These are phyloP conservation scores for Etheostoma nigrum DNA, from an alignment of 2,797 vertebrate species.

Conservation along the genomic window DNA sequence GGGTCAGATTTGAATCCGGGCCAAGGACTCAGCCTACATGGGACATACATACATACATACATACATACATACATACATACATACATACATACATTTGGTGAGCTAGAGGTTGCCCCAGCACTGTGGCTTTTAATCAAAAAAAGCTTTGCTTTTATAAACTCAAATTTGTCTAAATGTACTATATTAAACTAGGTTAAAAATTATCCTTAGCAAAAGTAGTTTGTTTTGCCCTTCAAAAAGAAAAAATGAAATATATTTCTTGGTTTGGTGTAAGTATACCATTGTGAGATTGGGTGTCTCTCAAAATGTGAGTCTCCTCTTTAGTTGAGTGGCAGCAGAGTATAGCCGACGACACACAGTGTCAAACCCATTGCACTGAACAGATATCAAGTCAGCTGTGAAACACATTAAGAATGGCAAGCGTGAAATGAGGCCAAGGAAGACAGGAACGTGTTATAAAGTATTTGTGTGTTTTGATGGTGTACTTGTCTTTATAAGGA, in stretches of 20 bases:
- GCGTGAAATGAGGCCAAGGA: slow-evolving; percentile 44
- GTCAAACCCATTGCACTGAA: slow-evolving; percentile 33
- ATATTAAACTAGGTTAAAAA: too few species aligned
- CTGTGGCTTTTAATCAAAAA: not conserved
- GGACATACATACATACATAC: too few species aligned
- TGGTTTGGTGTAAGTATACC: not conserved
- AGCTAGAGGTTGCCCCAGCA: not conserved
- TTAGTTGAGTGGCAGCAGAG: slow-evolving; percentile 15
- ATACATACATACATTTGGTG: too few species aligned
- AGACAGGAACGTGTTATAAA: not conserved
- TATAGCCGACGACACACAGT: not conserved
- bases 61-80: too few species aligned
- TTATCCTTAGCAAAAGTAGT: not conserved
- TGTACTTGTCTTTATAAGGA: slow-evolving; percentile 10
- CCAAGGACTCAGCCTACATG: too few species aligned
- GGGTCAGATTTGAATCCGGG: too few species aligned
- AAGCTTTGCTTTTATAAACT: not conserved
- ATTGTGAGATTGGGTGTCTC: not conserved
- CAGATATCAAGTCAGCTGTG: slow-evolving; percentile 44
- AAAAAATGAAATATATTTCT: not conserved
- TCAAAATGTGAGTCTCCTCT: not conserved
- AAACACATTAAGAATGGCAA: slow-evolving; percentile 39
- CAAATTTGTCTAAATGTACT: not conserved
- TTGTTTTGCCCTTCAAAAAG: not conserved
- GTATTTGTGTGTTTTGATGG: not conserved